phyloP scores from a whole-genome alignment of 2,888 invertebrate genomes.

The Temnothorax ravouxi region DNA sequence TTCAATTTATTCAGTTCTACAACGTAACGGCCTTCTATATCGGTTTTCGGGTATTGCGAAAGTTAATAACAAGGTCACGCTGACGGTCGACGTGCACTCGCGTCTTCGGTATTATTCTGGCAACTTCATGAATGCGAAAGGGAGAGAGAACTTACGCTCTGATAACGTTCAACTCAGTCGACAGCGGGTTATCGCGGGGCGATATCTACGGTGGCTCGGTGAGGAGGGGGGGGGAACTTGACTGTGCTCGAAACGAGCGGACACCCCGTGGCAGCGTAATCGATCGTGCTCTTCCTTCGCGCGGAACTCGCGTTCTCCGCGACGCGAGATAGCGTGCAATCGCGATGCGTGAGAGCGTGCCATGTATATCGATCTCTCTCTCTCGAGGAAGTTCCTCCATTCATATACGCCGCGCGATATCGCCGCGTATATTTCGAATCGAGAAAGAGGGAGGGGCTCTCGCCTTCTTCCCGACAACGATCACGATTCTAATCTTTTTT shows the following conservation, averaged over 20 bases:
- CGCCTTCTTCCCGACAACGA: conserved; percentile 13
- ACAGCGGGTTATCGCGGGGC: conserved; percentile 32
- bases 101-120: conserved; percentile 22
- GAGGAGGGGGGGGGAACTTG: conserved; percentile 18
- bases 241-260: conserved; percentile 8
- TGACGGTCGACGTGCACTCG: neutral
- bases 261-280: conserved; percentile 18
- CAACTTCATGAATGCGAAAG: conserved; percentile 22
- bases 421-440: conserved; percentile 24
- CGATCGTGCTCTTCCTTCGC: conserved; percentile 45
- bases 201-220: conserved; percentile 24
- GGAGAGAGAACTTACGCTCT: conserved; percentile 8
- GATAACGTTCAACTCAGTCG: conserved; percentile 32
- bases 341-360: conserved; percentile 33
- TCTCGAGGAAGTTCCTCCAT: conserved; percentile 18
- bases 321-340: conserved; percentile 31
- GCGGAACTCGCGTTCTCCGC: conserved; percentile 16
- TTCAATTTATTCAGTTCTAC: neutral
- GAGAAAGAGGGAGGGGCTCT: neutral
- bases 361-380: conserved; percentile 10
- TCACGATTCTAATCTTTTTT: conserved; percentile 38
- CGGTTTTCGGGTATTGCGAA: neutral
- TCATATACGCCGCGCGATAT: conserved; percentile 34
- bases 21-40: neutral
- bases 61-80: conserved; percentile 14